Evolutionary conservation across 2,113 vertebrate species (phyloP), one percentile per base, ranked within the genome.

Genomic region (Ammodytes marinus): DNA sequence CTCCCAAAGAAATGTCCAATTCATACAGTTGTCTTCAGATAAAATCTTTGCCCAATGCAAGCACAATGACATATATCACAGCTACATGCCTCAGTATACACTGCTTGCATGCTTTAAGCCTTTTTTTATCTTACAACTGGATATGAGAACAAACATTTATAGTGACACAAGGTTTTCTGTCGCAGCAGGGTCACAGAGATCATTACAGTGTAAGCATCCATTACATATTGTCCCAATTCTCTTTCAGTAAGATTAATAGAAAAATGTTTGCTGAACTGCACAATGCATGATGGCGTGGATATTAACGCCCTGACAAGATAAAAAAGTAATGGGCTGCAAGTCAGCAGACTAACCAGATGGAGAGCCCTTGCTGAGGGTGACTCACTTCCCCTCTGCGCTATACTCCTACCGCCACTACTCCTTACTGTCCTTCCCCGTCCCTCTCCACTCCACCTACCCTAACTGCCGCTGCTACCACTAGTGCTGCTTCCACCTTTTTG

Each of bases 401-500:
- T 83, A 66, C 71, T 87, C 80, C 77, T 69, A 82, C 79, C 74
- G 86, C 80, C 88, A 83, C 80, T 59, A 57, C 83, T 87, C 54
- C 58, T 54, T 40, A 54, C 63, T 78, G 59, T 88, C 84, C 86
- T 87, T 78, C 75, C 88, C 65, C 73, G 80, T 75, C 83, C 72
- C 87, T 91, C 69, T 65, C 43, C 88, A 83, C 77, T 88, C 90
- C 82, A 83, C 74, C 78, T 76, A 64, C 57, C 63, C 71, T 77
- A 66, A 83, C 75, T 79, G 78, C 80, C 65, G 27, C 61, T 35
- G 68, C 88, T 71, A 74, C 77, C 74, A 69, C 79, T 71, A 79
- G 73, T 79, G 57, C 89, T 79, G 82, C 90, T 91, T 90, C 91
- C 88, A 88, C 89, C 89, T 91, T 86, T 27, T 89, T 71, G 85